Conservation (phyloP, 2,797 vertebrate genomes). For the Neosalanx taihuensis region DNA sequence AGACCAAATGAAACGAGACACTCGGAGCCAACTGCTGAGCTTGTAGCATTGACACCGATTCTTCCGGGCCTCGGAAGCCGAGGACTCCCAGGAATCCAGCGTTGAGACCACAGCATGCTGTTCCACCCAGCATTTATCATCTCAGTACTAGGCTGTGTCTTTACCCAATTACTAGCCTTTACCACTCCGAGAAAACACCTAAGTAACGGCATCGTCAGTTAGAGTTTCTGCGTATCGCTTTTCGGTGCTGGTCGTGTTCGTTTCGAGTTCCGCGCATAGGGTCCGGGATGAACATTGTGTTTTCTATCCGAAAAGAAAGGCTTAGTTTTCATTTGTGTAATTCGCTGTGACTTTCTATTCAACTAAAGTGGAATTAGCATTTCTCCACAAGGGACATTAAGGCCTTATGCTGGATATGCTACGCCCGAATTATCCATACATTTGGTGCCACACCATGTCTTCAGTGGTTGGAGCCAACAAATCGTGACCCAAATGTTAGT, state of each 20-base stretch:
- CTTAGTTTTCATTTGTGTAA: background rate
- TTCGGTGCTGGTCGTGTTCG: background rate
- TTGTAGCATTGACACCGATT: background rate
- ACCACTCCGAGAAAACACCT: background rate
- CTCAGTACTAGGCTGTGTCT: background rate
- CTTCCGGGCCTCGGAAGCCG: background rate
- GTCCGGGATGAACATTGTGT: background rate
- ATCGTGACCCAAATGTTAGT: background rate
- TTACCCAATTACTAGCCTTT: slow-evolving; percentile 2
- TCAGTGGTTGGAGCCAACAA: slow-evolving; percentile 1
- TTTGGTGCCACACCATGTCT: background rate
- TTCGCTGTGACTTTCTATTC: background rate
- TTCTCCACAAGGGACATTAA: too few species aligned
- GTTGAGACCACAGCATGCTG: slow-evolving; percentile 6
- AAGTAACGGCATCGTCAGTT: background rate
- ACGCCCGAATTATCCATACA: background rate
- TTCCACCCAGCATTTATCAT: slow-evolving; percentile 13
- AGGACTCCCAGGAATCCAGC: slow-evolving; percentile 5
- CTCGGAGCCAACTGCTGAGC: background rate
- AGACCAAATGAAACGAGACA: too few species aligned
- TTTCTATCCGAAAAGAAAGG: background rate
- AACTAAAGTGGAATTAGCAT: background rate
- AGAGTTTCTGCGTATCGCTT: background rate
- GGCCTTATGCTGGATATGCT: too few species aligned
- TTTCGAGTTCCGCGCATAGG: background rate